Evolutionary conservation across 2,888 invertebrate species (phyloP).

Genomic region (Athripsodes cinereus): DNA sequence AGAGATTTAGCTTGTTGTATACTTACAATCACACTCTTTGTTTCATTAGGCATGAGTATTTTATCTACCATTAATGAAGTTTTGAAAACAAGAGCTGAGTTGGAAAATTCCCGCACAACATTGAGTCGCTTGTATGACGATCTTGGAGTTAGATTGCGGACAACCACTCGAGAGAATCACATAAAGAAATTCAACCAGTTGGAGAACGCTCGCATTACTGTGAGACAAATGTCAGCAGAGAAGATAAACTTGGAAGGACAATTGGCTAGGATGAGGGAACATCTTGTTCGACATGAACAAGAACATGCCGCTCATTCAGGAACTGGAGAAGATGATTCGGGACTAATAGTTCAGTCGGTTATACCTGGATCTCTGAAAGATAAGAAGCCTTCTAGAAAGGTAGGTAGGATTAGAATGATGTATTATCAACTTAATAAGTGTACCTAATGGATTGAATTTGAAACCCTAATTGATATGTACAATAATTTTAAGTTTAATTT

Average conservation of each 20-base stretch:
- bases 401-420: too few relatives aligned
- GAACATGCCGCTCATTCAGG: slow-evolving; percentile 35
- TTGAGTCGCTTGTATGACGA: slow-evolving; percentile 43
- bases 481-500: not conserved
- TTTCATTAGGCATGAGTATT: slow-evolving; percentile 47
- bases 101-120: slow-evolving; percentile 40
- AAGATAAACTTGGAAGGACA: slow-evolving; percentile 32
- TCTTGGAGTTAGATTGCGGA: slow-evolving; percentile 40
- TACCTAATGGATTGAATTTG: too few relatives aligned
- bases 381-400: slow-evolving; percentile 24
- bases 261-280: slow-evolving; percentile 41
- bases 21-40: too few relatives aligned
- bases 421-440: too few relatives aligned
- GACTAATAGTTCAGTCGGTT: slow-evolving; percentile 36
- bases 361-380: slow-evolving; percentile 9
- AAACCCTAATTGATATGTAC: too few relatives aligned
- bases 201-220: slow-evolving; percentile 8
- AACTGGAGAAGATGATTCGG: not conserved
- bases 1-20: not conserved
- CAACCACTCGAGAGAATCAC: slow-evolving; percentile 43
- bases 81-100: slow-evolving; percentile 43
- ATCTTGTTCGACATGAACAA: slow-evolving; percentile 44
- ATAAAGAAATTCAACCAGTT: slow-evolving; percentile 27
- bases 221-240: slow-evolving; percentile 8
- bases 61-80: slow-evolving; percentile 45